Evolutionary conservation across 2,113 vertebrate species (phyloP), one percentile per base, ranked within the genome.

Genomic region (Mirza zaza): DNA sequence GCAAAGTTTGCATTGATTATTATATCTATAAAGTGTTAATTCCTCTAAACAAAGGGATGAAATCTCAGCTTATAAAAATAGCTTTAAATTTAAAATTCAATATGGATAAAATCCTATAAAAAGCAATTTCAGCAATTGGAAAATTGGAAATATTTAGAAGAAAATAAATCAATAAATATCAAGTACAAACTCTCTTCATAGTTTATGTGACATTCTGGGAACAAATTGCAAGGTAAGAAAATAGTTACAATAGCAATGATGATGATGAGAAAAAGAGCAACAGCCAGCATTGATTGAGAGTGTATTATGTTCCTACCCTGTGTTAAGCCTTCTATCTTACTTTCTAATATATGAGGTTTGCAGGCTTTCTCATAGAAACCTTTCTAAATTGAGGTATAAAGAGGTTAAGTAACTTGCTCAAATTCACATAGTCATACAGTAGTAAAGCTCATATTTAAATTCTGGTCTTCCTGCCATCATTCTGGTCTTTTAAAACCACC

Each of bases 361-460:
- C 4, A 75, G 11, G 23, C 7, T 65, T 82, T 12, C 21, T 88
- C 52, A 59, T 36, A 61, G 32, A 11, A 50, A n/a, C 52, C 34
- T 73, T 79, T 75, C 39, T 55, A 93, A 79, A 61, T 21, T 71
- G 75, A 95, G 10, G 29, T 73, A 65, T 70, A 59, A 34, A 36
- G 25, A 91, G 18, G 3, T 59, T 88, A 73, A 79, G 6, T 82
- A 42, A 73, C 21, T 88, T 95, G 45, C n/a, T 34, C 34, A 42
- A 17, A 20, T 34, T 65, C 23, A n/a, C 8, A 27, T 20, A 81
- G 48, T 34, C 59, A 77, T 15, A 67, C 6, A 77, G 34, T 89
- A 73, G 32, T 42, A 57, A 81, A 84, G 87, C 14, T 20, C 59
- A 32, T 45, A 42, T 94, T 97, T 94, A n/a, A 91, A 91, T 88